Base-by-base conservation (phyloP, 2,797 vertebrate genomes). In the Tokudaia muenninki region DNA sequence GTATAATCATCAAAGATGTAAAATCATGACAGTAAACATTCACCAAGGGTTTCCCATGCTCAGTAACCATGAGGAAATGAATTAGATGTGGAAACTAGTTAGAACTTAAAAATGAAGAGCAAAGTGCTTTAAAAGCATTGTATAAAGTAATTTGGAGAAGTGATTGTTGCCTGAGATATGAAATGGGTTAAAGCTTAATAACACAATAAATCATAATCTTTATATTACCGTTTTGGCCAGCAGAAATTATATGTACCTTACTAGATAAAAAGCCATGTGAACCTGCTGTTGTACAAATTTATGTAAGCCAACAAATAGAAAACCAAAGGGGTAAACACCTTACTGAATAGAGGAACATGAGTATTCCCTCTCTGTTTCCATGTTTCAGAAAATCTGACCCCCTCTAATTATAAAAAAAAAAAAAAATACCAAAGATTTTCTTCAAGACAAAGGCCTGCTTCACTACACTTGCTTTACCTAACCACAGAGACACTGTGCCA, bases 171-270 rank as follows among this genome's bases (percentile, higher is more conserved):
- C n/a, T 65, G 90, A 72, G 59, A 82, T 78, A 90, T 75, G 63
- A 72, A 90, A 61, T 47, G 50, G 24, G 12, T 44, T 89, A 77
- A 91, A 41, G 44, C 55, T 50, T 70, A 91, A 22, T 2, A 52
- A 6, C 4, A 34, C 3, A 83, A 63, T 41, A 92, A 82, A 74
- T 21, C 24, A 77, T 52, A 57, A 44, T 74, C 61, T 87, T 90
- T 83, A 57, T 75, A 79, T 47, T 29, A 65, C 57, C 77, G 83
- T 83, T 87, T 59, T 31, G 75, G 74, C 6, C 24, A 81, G n/a
- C 2, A 89, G 84, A 90, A 93, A 77, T 89, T 89, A 81, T 89
- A 81, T 88, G 26, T 21, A 19, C 17, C 12, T 78, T 89, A 80
- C 22, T n/a, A 67, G 50, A 80, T 6, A 91, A 86, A 91, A 87